These are phyloP conservation scores for Galaxias olidus DNA, from an alignment of 2,797 vertebrate genomes.

Conservation along the genomic window DNA sequence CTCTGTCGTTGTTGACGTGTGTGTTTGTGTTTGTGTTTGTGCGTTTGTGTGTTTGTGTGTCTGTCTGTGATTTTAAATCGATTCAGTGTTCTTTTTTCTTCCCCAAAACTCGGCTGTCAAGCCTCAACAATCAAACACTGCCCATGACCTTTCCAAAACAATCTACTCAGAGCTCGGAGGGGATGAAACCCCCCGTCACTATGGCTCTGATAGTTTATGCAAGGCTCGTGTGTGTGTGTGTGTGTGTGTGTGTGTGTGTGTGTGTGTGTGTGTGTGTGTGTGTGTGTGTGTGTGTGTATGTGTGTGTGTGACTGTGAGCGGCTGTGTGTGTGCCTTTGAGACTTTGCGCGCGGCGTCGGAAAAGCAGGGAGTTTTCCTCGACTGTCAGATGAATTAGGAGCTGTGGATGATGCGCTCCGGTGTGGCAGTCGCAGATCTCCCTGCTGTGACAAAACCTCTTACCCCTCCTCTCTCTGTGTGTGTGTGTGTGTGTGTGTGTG, in stretches of 20 bases:
- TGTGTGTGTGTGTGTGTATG: conserved; percentile 17
- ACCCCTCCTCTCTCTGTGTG: conserved; percentile 15
- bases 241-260: conserved; percentile 8
- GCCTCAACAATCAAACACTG: conserved; percentile 46
- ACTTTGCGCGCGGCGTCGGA: neutral
- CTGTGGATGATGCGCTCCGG: conserved; percentile 38
- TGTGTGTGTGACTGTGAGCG: neutral
- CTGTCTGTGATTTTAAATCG: conserved; percentile 18
- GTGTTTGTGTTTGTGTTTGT: conserved; percentile 7
- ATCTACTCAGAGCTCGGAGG: neutral
- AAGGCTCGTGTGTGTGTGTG: no score
- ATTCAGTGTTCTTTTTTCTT: conserved; percentile 51
- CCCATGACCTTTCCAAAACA: conserved; percentile 51
- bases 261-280: neutral
- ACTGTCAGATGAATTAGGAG: conserved; percentile 44
- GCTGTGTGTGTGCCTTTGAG: neutral
- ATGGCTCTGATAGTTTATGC: no score
- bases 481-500: conserved; percentile 1
- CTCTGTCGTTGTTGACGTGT: neutral
- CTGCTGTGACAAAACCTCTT: conserved; percentile 47
- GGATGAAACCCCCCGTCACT: neutral
- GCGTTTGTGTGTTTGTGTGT: conserved; percentile 2
- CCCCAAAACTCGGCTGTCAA: conserved; percentile 42
- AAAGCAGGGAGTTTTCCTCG: conserved; percentile 22
- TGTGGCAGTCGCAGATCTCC: conserved; percentile 47